phyloP scores from a whole-genome alignment of 2,888 invertebrate genomes.

The Myopa tessellatipennis region DNA sequence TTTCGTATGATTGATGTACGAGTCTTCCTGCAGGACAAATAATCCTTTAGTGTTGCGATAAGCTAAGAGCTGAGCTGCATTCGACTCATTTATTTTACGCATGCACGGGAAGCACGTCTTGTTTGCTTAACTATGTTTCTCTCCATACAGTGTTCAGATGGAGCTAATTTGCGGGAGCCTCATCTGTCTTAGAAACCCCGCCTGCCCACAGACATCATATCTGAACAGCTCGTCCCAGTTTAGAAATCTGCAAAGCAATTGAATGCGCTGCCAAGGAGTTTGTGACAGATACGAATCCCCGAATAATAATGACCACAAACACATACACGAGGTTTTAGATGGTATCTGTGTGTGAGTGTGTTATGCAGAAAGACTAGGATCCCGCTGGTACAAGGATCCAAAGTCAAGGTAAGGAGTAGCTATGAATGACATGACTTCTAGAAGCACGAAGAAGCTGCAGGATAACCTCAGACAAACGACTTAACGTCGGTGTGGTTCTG shows the following conservation, averaged over 20 bases:
- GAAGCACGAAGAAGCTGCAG: constrained; percentile 5
- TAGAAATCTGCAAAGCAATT: constrained; percentile 31
- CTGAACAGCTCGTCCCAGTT: not conserved
- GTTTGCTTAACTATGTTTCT: not conserved
- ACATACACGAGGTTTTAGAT: not conserved
- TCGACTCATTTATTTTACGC: constrained; percentile 4
- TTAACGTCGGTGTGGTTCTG: not conserved
- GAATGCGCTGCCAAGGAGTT: constrained; percentile 19
- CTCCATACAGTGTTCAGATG: not conserved
- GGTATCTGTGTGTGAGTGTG: not conserved
- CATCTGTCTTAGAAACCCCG: constrained; percentile 4
- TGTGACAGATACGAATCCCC: constrained; percentile 18
- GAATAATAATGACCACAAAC: constrained; percentile 18
- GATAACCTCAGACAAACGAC: constrained; percentile 25
- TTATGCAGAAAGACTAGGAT: not conserved
- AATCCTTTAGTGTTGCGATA: not conserved
- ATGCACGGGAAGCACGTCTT: not conserved
- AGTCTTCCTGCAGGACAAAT: constrained; percentile 10
- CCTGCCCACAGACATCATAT: not conserved
- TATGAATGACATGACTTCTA: constrained; percentile 8
- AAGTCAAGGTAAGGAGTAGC: not conserved
- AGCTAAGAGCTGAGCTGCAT: not conserved
- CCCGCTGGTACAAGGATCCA: not conserved
- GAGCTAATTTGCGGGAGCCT: constrained; percentile 11
- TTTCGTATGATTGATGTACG: not conserved